Evolutionary conservation across 2,888 invertebrate genomes (phyloP).

Genomic region (Parnassius mnemosyne): DNA sequence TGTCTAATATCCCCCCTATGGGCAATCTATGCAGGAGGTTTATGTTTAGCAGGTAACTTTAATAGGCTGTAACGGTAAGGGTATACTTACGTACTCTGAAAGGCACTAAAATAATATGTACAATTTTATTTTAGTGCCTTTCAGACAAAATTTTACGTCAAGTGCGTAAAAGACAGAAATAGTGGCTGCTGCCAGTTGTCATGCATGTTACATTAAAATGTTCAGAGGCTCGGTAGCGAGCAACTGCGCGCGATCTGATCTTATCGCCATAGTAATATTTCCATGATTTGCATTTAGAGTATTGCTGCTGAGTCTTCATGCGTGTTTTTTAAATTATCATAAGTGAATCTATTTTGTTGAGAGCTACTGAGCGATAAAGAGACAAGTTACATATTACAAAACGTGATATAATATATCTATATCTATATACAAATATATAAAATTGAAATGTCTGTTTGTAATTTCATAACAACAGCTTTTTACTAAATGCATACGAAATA

Average conservation of each 20-base stretch:
- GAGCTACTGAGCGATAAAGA: neutral
- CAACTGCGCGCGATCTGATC: constrained; percentile 7
- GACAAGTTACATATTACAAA: neutral
- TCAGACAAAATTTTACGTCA: constrained; percentile 4
- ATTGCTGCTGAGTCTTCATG: constrained; percentile 16
- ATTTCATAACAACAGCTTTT: too few species aligned
- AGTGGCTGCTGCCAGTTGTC: constrained; percentile 1
- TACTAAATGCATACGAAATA: too few species aligned
- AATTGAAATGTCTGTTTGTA: too few species aligned
- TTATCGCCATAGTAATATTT: constrained; percentile 12
- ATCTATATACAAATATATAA: too few species aligned
- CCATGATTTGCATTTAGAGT: constrained; percentile 15
- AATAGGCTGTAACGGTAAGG: too few species aligned
- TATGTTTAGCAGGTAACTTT: too few species aligned
- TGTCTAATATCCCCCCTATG: too few species aligned
- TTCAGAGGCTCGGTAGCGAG: constrained; percentile 8
- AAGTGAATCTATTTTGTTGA: neutral
- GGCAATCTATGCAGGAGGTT: too few species aligned
- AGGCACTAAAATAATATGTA: neutral
- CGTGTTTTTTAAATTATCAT: neutral
- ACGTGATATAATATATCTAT: neutral
- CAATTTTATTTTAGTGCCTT: too few species aligned
- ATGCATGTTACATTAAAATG: constrained; percentile 11
- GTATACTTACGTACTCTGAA: neutral
- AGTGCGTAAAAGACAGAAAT: constrained; percentile 9